Evolutionary conservation across 2,797 vertebrate genomes (phyloP).

Genomic region (Cryptoblepharus egeriae): DNA sequence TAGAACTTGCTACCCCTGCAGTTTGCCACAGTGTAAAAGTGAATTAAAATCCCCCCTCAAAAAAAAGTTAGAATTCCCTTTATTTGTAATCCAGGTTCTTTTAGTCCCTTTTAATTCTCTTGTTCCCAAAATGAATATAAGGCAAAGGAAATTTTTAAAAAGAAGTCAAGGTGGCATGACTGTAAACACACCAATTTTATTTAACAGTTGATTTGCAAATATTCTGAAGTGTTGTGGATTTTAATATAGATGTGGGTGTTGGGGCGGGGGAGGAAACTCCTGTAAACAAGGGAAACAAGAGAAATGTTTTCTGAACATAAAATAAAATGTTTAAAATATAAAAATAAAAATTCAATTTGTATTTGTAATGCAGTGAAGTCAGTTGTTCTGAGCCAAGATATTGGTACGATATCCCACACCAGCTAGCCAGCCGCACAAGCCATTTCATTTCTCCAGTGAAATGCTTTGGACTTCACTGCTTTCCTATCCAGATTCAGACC

Average conservation of each 20-base stretch:
- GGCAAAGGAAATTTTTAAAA: not conserved
- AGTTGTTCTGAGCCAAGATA: slow-evolving; percentile 33
- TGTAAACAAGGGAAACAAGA: slow-evolving; percentile 38
- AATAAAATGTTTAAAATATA: no score
- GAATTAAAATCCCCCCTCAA: not conserved
- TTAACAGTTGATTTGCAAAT: slow-evolving; percentile 18
- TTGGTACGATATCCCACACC: not conserved
- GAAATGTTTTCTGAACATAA: no score
- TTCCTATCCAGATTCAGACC: no score
- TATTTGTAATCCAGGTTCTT: not conserved
- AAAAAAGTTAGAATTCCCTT: not conserved
- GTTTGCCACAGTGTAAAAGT: not conserved
- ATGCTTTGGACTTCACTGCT: no score
- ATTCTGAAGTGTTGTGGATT: not conserved
- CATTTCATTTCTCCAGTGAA: not conserved
- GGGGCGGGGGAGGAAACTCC: no score
- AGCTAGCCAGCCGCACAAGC: not conserved
- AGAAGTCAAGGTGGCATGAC: not conserved
- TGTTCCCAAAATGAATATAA: not conserved
- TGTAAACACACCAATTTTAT: not conserved
- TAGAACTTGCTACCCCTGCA: not conserved
- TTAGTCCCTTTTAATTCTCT: not conserved
- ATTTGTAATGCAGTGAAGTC: slow-evolving; percentile 40
- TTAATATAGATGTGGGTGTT: slow-evolving; percentile 12
- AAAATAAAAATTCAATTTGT: no score